These are phyloP conservation scores for Ptychadena robeensis DNA, from an alignment of 2,797 vertebrate species.

Conservation along the genomic window DNA sequence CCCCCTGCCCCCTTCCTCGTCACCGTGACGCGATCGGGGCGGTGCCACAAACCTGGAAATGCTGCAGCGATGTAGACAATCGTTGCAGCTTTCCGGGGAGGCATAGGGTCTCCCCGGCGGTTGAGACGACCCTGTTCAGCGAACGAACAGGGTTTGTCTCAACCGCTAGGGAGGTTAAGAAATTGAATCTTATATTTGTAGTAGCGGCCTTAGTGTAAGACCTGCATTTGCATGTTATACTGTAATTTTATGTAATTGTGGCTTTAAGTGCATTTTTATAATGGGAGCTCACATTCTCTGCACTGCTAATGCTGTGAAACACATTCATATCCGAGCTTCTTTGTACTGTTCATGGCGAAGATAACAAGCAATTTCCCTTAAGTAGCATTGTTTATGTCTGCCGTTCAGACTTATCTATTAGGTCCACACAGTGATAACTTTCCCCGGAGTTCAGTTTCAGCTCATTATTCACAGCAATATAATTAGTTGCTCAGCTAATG, in stretches of 20 bases:
- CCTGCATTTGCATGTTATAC: no score
- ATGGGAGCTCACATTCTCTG: neutral
- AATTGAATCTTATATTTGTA: no score
- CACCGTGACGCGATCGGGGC: no score
- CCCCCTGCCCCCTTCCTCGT: no score
- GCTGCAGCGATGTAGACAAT: no score
- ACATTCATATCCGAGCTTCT: neutral
- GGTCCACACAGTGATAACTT: constrained; percentile 25
- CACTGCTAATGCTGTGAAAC: neutral
- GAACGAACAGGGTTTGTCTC: no score
- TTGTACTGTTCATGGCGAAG: neutral
- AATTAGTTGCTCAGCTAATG: constrained; percentile 44
- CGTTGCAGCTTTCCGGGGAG: no score
- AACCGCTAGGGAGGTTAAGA: no score
- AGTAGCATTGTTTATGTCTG: constrained; percentile 35
- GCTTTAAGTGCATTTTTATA: neutral
- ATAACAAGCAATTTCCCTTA: constrained; percentile 1
- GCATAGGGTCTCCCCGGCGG: no score
- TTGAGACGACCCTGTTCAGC: no score
- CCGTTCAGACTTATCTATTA: constrained; percentile 17
- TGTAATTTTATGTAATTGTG: neutral
- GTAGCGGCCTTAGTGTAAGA: no score
- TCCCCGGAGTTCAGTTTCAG: constrained; percentile 43
- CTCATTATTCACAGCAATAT: constrained; percentile 39
- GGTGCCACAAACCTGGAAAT: no score